phyloP scores from a whole-genome alignment of 2,797 vertebrate genomes.

The Lacerta bilineata region DNA sequence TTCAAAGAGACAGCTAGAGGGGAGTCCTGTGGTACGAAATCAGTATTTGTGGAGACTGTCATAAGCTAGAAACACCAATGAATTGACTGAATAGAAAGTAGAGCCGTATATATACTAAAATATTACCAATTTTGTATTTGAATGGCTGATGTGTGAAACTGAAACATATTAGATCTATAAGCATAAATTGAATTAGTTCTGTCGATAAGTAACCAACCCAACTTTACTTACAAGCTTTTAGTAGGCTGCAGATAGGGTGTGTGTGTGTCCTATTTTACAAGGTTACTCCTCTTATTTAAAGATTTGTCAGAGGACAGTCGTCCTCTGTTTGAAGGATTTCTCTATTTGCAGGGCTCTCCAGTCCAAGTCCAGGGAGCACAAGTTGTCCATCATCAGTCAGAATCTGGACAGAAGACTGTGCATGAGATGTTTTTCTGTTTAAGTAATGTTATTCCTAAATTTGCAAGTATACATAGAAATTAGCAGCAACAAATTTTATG shows the following conservation, averaged over 20 bases:
- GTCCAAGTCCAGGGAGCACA: no score
- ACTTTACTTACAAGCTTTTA: not conserved
- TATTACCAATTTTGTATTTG: not conserved
- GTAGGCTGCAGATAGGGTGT: not conserved
- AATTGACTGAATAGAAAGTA: not conserved
- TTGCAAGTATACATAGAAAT: no score
- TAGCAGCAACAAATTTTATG: no score
- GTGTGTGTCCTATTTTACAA: not conserved
- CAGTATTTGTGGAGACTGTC: not conserved
- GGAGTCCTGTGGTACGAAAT: conserved; percentile 21
- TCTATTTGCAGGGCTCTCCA: no score
- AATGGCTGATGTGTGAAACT: not conserved
- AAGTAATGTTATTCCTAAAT: no score
- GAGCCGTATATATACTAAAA: not conserved
- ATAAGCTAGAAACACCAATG: not conserved
- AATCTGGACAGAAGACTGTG: no score
- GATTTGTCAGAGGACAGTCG: not conserved
- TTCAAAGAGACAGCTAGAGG: conserved; percentile 33
- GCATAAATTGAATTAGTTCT: not conserved
- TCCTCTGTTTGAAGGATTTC: not conserved
- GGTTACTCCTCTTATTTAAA: not conserved
- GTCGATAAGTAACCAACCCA: not conserved
- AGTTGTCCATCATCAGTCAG: no score
- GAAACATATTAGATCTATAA: not conserved
- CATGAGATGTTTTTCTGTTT: no score